phyloP scores from a whole-genome alignment of 2,888 invertebrate species.

The Drosophila cognata region DNA sequence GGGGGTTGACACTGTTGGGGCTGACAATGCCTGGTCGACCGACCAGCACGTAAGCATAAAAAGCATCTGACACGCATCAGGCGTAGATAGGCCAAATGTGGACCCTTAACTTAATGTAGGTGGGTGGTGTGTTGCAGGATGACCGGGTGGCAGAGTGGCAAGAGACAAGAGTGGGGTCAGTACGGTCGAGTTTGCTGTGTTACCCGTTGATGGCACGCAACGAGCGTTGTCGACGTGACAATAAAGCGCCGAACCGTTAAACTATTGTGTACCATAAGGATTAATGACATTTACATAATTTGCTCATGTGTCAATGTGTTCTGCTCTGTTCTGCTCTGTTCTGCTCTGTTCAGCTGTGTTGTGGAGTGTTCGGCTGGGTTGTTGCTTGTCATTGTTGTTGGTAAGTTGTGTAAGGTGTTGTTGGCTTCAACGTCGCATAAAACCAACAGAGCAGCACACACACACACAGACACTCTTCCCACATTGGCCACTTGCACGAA shows the following conservation, averaged over 20 bases:
- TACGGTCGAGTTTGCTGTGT: conserved; percentile 48
- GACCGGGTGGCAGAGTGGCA: background rate
- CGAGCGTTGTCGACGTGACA: conserved; percentile 73
- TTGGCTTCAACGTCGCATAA: conserved; percentile 46
- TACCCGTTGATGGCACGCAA: conserved; percentile 57
- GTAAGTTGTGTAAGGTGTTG: conserved; percentile 17
- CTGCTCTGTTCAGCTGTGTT: conserved; percentile 3
- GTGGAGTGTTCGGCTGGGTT: background rate
- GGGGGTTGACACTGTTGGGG: background rate
- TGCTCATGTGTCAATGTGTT: conserved; percentile 57
- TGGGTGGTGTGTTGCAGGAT: background rate
- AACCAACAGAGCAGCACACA: conserved; percentile 56
- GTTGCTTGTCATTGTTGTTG: background rate
- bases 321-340: conserved; percentile 5
- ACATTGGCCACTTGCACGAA: conserved; percentile 68
- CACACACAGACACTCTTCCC: conserved; percentile 20
- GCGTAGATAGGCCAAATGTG: conserved; percentile 22
- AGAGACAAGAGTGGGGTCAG: conserved; percentile 5
- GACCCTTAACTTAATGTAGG: conserved; percentile 25
- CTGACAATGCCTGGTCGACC: conserved; percentile 1
- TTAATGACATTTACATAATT: conserved; percentile 82
- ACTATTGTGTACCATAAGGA: conserved; percentile 81
- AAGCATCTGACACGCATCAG: conserved; percentile 55
- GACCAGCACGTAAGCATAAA: conserved; percentile 59
- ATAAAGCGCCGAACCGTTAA: conserved; percentile 81